Base-by-base conservation (phyloP, 2,888 invertebrate genomes). In the Cheilosia urbana region DNA sequence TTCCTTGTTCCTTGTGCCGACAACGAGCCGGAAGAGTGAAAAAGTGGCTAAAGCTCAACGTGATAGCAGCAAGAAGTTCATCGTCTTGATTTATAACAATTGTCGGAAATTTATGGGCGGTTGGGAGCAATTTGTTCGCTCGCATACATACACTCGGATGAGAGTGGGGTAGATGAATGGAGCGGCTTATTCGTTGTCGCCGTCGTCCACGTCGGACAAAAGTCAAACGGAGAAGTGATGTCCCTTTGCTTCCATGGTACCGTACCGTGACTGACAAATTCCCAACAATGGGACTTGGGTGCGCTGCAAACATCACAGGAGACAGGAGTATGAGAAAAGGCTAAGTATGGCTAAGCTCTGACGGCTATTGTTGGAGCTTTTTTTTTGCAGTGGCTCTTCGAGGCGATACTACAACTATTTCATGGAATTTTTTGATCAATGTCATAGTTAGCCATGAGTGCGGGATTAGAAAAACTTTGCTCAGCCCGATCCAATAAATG, bases 81-180 rank as follows among this genome's bases (percentile, higher is more conserved):
- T 87, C 88, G 83, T 87, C 87, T 88, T 88, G 87, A 88, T 88
- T 88, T 88, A 88, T 88, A 84, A 88, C 87, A 87, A 81, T 87
- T 80, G 87, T 87, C 79, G 85, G 80, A 78, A 88, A 88, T 88
- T 88, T 88, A 88, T 88, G 88, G 88, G 87, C 87, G 88, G 87
- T 87, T 76, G 87, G 87, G 80, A 87, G 87, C 87, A 88, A 88
- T 88, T 88, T 88, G 88, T 88, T 88, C 87, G 51, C 63, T 73
- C 68, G 68, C 82, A 77, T 55, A 51, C 47, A 60, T 47, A 58
- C 49, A 51, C 63, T 45, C 40, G 34, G 55, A 63, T 40, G 4
- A 37, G 49, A 37, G 27, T n/a, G 13, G 34, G 37, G 19, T 17
- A 24, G 51, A 21, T 51, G 30, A 9, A 19, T 51, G 19, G 21